These are phyloP conservation scores for Huso huso DNA, from an alignment of 2,797 vertebrate species.

Conservation along the genomic window DNA sequence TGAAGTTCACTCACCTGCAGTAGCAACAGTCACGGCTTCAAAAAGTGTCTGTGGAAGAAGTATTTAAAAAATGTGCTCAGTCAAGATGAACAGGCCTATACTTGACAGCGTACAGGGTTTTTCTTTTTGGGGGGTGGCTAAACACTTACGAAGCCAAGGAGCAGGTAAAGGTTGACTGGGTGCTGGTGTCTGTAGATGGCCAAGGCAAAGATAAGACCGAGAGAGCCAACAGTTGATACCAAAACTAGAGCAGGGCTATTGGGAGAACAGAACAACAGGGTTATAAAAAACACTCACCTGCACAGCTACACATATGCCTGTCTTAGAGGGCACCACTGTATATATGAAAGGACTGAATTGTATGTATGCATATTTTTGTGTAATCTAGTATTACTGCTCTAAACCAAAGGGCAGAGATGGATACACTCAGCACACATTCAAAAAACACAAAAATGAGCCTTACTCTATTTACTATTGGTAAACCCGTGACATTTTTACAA, in stretches of 20 bases:
- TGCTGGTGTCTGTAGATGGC: conserved; percentile 77
- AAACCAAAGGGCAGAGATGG: too few relatives aligned
- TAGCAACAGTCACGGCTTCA: conserved; percentile 79
- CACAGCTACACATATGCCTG: too few relatives aligned
- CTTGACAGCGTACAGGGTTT: too few relatives aligned
- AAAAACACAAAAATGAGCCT: too few relatives aligned
- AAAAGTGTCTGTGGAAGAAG: conserved; percentile 69
- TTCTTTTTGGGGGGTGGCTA: too few relatives aligned
- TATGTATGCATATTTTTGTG: too few relatives aligned
- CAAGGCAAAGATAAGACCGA: conserved; percentile 72
- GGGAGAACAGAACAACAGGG: neutral
- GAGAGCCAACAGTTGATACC: conserved; percentile 67
- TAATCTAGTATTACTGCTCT: too few relatives aligned
- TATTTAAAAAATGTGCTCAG: conserved; percentile 10
- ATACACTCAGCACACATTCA: too few relatives aligned
- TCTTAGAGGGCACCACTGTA: too few relatives aligned
- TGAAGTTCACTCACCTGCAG: conserved; percentile 58
- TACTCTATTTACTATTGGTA: too few relatives aligned
- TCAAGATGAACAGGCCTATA: neutral
- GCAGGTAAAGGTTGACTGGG: conserved; percentile 86
- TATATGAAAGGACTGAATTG: too few relatives aligned
- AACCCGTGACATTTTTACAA: too few relatives aligned
- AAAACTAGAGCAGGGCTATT: conserved; percentile 76
- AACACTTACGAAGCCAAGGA: conserved; percentile 81
- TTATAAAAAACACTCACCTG: neutral